phyloP scores from a whole-genome alignment of 2,797 vertebrate genomes.

The Propithecus perrieri region DNA sequence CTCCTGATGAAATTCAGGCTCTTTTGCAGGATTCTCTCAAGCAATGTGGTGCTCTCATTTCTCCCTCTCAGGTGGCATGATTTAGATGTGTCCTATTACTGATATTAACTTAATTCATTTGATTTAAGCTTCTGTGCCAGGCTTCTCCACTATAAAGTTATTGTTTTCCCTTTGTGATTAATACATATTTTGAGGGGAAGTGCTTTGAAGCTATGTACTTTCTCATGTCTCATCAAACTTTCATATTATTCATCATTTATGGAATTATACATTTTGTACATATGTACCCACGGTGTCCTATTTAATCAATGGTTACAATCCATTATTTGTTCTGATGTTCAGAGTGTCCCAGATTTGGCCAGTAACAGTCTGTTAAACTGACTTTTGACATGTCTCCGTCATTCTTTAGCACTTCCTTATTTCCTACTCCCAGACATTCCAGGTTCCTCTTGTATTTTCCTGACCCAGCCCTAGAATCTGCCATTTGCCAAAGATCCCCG shows the following conservation, averaged over 20 bases:
- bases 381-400: neutral
- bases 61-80: neutral
- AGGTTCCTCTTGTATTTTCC: neutral
- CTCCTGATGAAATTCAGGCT: neutral
- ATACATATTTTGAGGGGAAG: neutral
- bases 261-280: neutral
- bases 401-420: neutral
- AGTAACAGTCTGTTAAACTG: neutral
- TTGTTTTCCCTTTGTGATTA: neutral
- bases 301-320: neutral
- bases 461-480: neutral
- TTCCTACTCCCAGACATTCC: neutral
- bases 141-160: neutral
- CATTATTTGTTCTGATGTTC: neutral
- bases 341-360: neutral
- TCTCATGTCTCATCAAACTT: neutral
- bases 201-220: neutral
- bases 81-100: neutral
- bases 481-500: neutral
- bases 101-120: neutral
- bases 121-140: neutral
- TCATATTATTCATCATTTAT: neutral
- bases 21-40: neutral
- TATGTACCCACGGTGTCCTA: neutral
- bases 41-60: no score